phyloP scores from a whole-genome alignment of 2,797 vertebrate species.

The Poecilia velifera region DNA sequence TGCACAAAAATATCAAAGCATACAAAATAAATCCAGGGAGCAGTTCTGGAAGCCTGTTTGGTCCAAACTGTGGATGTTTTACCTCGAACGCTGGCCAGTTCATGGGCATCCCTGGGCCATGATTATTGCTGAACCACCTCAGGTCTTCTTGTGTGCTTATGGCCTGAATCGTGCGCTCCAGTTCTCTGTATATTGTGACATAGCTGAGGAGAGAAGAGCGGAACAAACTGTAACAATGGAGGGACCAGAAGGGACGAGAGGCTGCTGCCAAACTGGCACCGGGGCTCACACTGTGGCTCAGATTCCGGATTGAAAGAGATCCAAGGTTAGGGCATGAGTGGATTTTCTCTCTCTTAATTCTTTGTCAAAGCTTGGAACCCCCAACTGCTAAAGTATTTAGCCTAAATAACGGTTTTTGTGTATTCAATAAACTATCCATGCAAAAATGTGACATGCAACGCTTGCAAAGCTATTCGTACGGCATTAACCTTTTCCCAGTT shows the following conservation, averaged over 20 bases:
- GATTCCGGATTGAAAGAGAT: conserved; percentile 34
- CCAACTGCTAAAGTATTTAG: conserved; percentile 18
- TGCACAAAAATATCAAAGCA: conserved; percentile 46
- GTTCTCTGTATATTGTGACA: conserved; percentile 89
- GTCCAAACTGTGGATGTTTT: not conserved
- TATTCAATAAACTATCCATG: not conserved
- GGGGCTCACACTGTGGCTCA: conserved; percentile 34
- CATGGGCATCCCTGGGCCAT: conserved; percentile 95
- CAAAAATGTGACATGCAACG: not conserved
- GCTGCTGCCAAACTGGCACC: conserved; percentile 54
- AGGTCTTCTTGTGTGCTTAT: conserved; percentile 95
- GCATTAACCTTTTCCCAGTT: not conserved
- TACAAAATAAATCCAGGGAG: not conserved
- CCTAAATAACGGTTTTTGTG: not conserved
- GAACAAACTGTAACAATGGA: conserved; percentile 45
- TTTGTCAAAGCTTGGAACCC: conserved; percentile 12
- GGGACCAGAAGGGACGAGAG: conserved; percentile 39
- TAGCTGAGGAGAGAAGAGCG: conserved; percentile 83
- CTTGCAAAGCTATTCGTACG: not conserved
- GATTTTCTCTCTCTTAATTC: conserved; percentile 39
- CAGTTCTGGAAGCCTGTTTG: not conserved
- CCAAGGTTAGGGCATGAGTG: conserved; percentile 11
- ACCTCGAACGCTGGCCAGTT: conserved; percentile 99
- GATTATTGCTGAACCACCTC: conserved; percentile 94
- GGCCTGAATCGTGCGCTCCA: conserved; percentile 89